Conservation (phyloP, 2,113 vertebrate species). For the Myanophis thanlyinensis region DNA sequence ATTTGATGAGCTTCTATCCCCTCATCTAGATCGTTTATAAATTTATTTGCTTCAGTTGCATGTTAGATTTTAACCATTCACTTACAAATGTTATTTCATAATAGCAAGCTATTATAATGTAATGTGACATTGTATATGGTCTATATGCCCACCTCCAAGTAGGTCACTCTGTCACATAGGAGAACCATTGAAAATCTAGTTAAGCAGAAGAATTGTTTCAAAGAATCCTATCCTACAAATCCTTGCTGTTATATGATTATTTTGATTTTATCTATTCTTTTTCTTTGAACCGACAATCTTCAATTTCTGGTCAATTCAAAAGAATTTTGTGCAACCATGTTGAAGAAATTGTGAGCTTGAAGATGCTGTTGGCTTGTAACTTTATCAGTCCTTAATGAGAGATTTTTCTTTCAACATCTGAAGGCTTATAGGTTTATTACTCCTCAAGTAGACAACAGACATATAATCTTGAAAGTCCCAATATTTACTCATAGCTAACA, state of each 20-base stretch:
- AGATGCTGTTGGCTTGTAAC: not conserved
- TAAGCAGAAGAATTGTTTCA: not conserved
- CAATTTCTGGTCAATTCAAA: not conserved
- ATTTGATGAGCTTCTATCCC: not conserved
- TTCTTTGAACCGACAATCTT: not conserved
- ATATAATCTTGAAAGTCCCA: not conserved
- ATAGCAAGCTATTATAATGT: not conserved
- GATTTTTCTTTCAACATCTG: not conserved
- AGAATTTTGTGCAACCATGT: not conserved
- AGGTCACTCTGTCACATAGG: not conserved
- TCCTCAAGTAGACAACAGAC: not conserved
- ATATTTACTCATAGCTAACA: not conserved
- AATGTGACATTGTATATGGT: not conserved
- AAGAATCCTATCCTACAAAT: not conserved
- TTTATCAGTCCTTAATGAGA: not conserved
- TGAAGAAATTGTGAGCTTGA: not conserved
- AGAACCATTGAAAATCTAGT: not conserved
- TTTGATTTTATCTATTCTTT: not conserved
- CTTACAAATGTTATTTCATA: not conserved
- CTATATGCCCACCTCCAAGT: not conserved
- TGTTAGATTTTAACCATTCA: not conserved
- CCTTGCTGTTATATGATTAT: not conserved
- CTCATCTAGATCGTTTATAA: not conserved
- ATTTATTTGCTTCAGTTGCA: not conserved
- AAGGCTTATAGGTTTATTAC: not conserved